A percentile compares a stretch with the other conserved stretches of the same genome.
Evolutionary conservation across 2,113 vertebrate genomes (phyloP).

Genomic region (Mesocricetus auratus): DNA sequence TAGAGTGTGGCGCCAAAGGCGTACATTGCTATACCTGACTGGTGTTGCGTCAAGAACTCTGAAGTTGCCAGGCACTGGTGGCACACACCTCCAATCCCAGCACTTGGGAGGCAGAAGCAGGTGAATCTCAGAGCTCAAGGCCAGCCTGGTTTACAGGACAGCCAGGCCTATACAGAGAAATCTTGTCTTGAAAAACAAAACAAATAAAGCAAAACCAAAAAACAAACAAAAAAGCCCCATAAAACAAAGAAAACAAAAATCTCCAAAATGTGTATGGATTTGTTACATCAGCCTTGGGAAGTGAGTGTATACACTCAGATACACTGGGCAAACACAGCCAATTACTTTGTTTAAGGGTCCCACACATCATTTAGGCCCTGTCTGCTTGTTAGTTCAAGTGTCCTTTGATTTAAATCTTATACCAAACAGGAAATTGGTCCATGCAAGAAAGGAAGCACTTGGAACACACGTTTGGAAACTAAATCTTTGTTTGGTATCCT

Average conservation of each 20-base stretch:
- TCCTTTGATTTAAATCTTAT: not conserved
- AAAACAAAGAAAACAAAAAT: not conserved
- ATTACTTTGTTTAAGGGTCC: accelerated
- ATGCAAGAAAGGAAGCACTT: not conserved
- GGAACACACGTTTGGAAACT: accelerated
- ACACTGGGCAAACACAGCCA: accelerated
- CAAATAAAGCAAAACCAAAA: not conserved
- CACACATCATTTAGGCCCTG: accelerated
- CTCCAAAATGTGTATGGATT: not conserved
- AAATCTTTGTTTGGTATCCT: not conserved
- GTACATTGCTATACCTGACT: too few relatives aligned
- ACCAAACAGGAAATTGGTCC: not conserved
- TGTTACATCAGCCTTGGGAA: not conserved
- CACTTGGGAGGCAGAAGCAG: not conserved
- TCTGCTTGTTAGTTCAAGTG: not conserved
- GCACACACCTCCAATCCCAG: not conserved
- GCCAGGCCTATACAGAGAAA: not conserved
- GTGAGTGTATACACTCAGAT: not conserved
- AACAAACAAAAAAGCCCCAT: too few relatives aligned
- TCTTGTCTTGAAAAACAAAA: not conserved
- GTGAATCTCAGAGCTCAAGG: not conserved
- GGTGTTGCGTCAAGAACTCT: not conserved
- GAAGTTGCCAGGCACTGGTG: not conserved
- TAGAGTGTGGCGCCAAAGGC: not conserved
- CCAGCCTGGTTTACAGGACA: not conserved